Conservation (phyloP, 92 coral and sea anemone genomes). For the Ricordea florida region DNA sequence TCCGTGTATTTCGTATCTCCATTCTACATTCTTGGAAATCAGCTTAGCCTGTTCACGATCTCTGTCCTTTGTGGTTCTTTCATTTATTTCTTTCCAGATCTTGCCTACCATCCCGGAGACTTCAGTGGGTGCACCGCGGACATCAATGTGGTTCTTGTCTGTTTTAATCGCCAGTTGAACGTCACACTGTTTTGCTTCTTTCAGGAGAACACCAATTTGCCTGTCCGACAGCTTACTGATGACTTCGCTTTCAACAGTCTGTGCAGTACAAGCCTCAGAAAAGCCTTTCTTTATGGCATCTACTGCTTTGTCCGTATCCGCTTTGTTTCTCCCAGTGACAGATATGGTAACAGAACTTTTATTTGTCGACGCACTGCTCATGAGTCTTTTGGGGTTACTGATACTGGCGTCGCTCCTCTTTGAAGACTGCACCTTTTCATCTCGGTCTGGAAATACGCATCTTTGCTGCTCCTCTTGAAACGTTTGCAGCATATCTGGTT, state of each 20-base stretch:
- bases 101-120: conserved; percentile 53
- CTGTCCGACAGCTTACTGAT: conserved; percentile 38
- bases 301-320: conserved; percentile 29
- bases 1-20: conserved; percentile 58
- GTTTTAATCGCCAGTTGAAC: conserved; percentile 52
- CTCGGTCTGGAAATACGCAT: too few relatives aligned
- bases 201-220: conserved; percentile 24
- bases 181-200: conserved; percentile 56
- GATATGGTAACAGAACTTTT: background rate
- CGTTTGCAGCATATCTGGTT: conserved; percentile 27
- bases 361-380: background rate
- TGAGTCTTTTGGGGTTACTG: background rate
- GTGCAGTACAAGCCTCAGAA: conserved; percentile 56
- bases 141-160: conserved; percentile 46
- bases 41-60: conserved; percentile 63
- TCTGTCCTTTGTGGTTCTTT: conserved; percentile 49
- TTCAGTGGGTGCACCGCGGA: conserved; percentile 73
- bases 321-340: conserved; percentile 15
- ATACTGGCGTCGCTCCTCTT: background rate
- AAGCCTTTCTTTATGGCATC: conserved; percentile 27
- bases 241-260: conserved; percentile 48
- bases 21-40: conserved; percentile 55
- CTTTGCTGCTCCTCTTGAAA: conserved; percentile 47
- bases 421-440: background rate
- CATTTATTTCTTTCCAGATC: conserved; percentile 63